Evolutionary conservation across 2,888 invertebrate species (phyloP), one percentile per base, ranked within the genome.

Genomic region (Tachina fera): DNA sequence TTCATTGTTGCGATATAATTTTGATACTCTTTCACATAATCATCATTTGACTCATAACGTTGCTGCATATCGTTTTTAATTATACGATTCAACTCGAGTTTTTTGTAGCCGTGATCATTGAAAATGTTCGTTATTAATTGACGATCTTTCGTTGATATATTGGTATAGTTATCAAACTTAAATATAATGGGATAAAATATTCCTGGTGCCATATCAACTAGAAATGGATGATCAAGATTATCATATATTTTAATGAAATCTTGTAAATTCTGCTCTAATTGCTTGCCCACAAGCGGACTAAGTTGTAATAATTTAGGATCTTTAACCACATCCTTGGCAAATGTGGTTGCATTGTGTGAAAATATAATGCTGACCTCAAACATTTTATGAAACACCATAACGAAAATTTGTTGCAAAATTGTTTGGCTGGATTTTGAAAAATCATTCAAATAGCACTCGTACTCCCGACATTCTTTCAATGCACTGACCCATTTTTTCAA

Each of bases 221-320:
- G 3, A 0, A 19, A 2, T n/a, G 13, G 11, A 39, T 60, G 39
- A 31, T 47, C 22, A 9, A 51, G 8, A 1, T 1, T 70, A 11
- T 70, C 41, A 13, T 41, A 8, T 39, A 41, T 53, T 53, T 11
- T 16, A 1, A 49, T 22, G 14, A 43, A 43, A 14, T 43, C 19
- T 19, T 53, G 39, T 1, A 70, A 14, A 43, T 70, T 56, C 56
- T 19, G 9, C 2, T 9, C 22, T n/a, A 70, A 43, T 9, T 56
- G 43, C n/a, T 56, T 22, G 9, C n/a, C 13, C 22, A 70, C 4
- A 6, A 16, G 10, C 1, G 2, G 6, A 11, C 19, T 43, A 14
- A 70, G 56, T 56, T 70, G 41, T 13, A 14, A 56, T 11, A 70
- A 9, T 56, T 41, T 16, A 1, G 43, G 56, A 56, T 70, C 70